Base-by-base conservation (phyloP, 2,888 invertebrate species). In the Eupeodes latifasciatus region DNA sequence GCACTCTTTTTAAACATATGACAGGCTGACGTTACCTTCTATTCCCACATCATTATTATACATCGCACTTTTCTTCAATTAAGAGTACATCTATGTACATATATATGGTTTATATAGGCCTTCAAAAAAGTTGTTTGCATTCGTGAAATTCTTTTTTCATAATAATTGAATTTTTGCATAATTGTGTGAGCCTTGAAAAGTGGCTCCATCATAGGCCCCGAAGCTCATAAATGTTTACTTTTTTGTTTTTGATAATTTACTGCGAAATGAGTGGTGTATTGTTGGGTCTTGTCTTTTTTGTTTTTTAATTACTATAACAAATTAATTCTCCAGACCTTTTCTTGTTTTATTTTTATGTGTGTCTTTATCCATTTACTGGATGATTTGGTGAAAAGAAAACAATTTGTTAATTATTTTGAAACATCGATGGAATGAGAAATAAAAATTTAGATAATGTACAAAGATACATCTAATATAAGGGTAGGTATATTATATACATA, bases 81-180 rank as follows among this genome's bases (percentile, higher is more conserved):
- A 4, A 2, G 27, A 27, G 2, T 27, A 27, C 3, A 27, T 27
- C 27, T 27, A 40, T 40, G 6, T 40, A 40, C 4, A 4, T 40
- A 4, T 5, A 40, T 40, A 1, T 40, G 6, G 1, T 3, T 5
- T 0, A 40, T 40, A 40, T 40, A 40, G 40, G 40, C 40, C 9
- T 1, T 3, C 14, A 61, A 75, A 75, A 75, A 27, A 75, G n/a
- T 51, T 85, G 59, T 72, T 71, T 81, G 59, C 67, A 67, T 53
- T 66, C n/a, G 27, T 53, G 53, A 16, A 47, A 80, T n/a, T 11
- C 11, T 53, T n/a, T 61, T 64, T 47, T 64, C 44, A 5, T 67
- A 51, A 71, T 86, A 86, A 86, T 86, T 82, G 78, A 86, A 82
- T 86, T 86, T 79, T 69, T 82, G 72, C 74, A 82, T 82, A 79